Evolutionary conservation across 2,888 invertebrate species (phyloP).

Genomic region (Agrilus mali): DNA sequence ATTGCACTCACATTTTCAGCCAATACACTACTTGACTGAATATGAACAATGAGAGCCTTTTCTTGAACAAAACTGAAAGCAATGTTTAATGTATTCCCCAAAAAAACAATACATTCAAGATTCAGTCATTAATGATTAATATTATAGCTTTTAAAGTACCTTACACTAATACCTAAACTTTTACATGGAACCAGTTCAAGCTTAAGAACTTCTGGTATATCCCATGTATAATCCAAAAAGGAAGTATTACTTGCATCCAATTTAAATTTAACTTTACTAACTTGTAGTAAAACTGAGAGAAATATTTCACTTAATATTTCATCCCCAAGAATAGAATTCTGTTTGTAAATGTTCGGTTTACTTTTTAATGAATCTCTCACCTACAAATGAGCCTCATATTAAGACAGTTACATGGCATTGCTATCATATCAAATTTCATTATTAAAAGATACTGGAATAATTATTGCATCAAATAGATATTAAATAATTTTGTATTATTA

Average conservation of each 20-base stretch:
- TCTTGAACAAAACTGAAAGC: constrained; percentile 42
- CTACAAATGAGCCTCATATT: constrained; percentile 1
- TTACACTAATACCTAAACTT: constrained; percentile 46
- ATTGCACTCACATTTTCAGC: constrained; percentile 46
- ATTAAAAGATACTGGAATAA: too few species aligned
- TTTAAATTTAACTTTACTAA: constrained; percentile 37
- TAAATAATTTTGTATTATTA: too few species aligned
- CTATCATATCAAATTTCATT: too few species aligned
- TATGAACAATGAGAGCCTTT: constrained; percentile 43
- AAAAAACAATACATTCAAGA: background rate
- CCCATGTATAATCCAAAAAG: constrained; percentile 52
- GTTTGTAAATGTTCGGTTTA: constrained; percentile 20
- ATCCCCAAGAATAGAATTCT: constrained; percentile 44
- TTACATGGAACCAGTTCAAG: constrained; percentile 51
- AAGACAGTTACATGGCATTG: background rate
- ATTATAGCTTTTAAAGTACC: constrained; percentile 28
- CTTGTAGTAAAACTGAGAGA: constrained; percentile 41
- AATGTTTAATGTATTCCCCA: constrained; percentile 1
- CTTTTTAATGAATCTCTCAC: constrained; percentile 14
- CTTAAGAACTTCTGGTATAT: constrained; percentile 38
- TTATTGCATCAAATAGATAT: too few species aligned
- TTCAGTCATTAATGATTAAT: background rate
- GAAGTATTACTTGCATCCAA: constrained; percentile 42
- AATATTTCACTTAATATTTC: constrained; percentile 49
- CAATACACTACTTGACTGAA: constrained; percentile 46